These are phyloP conservation scores for Iselma pallidipennis DNA, from an alignment of 2,888 invertebrate genomes.

Conservation along the genomic window DNA sequence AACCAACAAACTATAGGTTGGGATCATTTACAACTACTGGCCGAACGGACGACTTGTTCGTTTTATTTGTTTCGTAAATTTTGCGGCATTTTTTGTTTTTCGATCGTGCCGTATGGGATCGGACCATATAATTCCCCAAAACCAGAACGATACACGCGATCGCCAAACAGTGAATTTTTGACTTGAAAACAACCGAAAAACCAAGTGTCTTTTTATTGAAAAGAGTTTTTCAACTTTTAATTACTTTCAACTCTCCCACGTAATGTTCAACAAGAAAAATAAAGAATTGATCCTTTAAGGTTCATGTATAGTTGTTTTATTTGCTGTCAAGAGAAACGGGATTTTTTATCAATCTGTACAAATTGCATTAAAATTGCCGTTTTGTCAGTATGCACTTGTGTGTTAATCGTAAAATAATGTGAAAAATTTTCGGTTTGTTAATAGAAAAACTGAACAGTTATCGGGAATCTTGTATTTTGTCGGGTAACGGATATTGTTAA, in stretches of 20 bases:
- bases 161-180: background rate
- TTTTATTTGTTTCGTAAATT: background rate
- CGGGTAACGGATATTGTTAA: conserved; percentile 20
- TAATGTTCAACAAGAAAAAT: no score
- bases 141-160: background rate
- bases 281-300: background rate
- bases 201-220: no score
- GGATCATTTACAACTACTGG: background rate
- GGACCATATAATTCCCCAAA: background rate
- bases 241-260: no score
- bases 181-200: background rate
- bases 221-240: no score
- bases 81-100: background rate
- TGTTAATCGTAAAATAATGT: conserved; percentile 12
- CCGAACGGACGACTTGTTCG: background rate
- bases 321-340: no score
- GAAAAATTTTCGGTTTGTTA: background rate
- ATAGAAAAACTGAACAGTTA: background rate
- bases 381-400: no score
- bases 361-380: conserved; percentile 3
- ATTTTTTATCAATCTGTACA: background rate
- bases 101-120: background rate
- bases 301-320: no score
- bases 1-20: background rate
- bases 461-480: conserved; percentile 11